These are phyloP conservation scores for Salminus brasiliensis DNA, from an alignment of 2,113 vertebrate genomes.

Conservation along the genomic window DNA sequence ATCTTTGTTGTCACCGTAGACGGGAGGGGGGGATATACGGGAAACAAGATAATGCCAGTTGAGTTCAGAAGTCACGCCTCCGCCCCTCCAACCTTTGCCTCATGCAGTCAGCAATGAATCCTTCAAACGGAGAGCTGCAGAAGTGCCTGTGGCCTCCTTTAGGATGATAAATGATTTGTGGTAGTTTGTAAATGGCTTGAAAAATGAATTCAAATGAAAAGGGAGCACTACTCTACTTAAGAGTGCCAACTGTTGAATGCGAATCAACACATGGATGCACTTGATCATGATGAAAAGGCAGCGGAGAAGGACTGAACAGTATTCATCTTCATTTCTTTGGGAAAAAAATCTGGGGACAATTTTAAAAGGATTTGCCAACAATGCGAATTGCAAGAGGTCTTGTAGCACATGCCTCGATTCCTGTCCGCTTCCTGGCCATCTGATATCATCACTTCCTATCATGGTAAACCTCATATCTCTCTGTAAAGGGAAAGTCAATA, in stretches of 20 bases:
- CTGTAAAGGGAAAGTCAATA: too few relatives aligned
- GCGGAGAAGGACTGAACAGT: not conserved
- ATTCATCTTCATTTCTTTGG: constrained; percentile 22
- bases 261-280: constrained; percentile 18
- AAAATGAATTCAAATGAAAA: constrained; percentile 26
- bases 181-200: constrained; percentile 16
- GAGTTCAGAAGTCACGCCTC: constrained; percentile 23
- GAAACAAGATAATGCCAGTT: constrained; percentile 37
- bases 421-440: not conserved
- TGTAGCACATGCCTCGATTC: not conserved
- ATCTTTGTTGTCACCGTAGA: constrained; percentile 39
- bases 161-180: constrained; percentile 33
- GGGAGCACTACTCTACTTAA: constrained; percentile 13
- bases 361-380: constrained; percentile 18
- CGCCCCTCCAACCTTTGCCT: not conserved
- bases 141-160: constrained; percentile 11
- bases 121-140: not conserved
- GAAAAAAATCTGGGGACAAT: constrained; percentile 3
- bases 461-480: too few relatives aligned
- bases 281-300: not conserved
- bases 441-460: not conserved
- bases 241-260: constrained; percentile 35
- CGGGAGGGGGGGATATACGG: constrained; percentile 37
- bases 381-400: not conserved
- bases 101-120: constrained; percentile 5